These are phyloP conservation scores for Drosophila tsacasi DNA, from an alignment of 1,140 invertebrate species.

Conservation along the genomic window DNA sequence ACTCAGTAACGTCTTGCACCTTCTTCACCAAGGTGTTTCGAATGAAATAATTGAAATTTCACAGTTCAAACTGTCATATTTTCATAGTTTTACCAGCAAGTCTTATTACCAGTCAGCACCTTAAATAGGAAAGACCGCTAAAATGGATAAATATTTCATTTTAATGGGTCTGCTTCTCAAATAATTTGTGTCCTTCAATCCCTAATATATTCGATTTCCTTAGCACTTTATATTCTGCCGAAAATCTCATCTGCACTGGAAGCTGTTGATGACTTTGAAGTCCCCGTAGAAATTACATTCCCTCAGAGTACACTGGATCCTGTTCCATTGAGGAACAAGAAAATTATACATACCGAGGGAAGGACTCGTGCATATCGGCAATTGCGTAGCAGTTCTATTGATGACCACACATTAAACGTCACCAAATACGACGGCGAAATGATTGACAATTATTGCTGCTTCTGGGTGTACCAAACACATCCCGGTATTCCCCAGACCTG, in stretches of 20 bases:
- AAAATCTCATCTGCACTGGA: too few species aligned
- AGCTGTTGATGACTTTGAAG: slow-evolving; percentile 24
- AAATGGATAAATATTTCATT: background rate
- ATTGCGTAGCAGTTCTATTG: background rate
- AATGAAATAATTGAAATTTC: slow-evolving; percentile 17
- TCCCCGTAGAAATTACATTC: slow-evolving; percentile 33
- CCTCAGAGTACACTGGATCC: background rate
- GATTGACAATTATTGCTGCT: slow-evolving; percentile 59
- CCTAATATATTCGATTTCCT: background rate
- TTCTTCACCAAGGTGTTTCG: background rate
- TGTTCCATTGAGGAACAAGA: background rate
- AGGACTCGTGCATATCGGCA: slow-evolving; percentile 26
- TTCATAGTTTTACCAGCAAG: too few species aligned
- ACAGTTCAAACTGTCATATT: background rate
- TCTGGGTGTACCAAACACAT: slow-evolving; percentile 59
- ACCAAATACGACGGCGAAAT: slow-evolving; percentile 9
- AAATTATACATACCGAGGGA: slow-evolving; percentile 6
- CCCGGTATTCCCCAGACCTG: slow-evolving; percentile 27
- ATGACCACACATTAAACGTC: background rate
- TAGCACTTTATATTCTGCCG: background rate
- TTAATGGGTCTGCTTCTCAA: background rate
- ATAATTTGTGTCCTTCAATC: background rate
- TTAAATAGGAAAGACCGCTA: background rate
- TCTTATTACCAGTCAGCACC: background rate
- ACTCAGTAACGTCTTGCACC: background rate